Evolutionary conservation across 2,888 invertebrate genomes (phyloP), one percentile per base, ranked within the genome.

Genomic region (Heliconius hortense): DNA sequence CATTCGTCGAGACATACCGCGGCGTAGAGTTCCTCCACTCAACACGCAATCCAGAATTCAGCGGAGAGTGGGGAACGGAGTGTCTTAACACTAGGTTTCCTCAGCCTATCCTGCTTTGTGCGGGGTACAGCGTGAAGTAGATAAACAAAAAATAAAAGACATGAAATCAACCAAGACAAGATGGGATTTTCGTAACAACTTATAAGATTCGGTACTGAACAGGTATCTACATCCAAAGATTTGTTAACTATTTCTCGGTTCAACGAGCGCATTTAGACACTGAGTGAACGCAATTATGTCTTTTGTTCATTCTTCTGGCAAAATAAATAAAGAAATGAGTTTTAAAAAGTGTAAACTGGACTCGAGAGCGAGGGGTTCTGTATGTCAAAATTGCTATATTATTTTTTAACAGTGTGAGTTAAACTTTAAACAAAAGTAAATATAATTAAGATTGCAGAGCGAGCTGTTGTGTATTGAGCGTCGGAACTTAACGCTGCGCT

Each of bases 261-360:
- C 59, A 72, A n/a, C 35, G 72, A 43, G n/a, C 56, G 7, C 28
- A 31, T 75, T 75, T 67, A 67, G 72, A 48, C 67, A 75, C 31
- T 66, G 43, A 39, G 15, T 21, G 43, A 43, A 48, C n/a, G 35
- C 48, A 69, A 56, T 69, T 53, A 69, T 53, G 13, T 53, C 53
- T 56, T 28, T 53, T 69, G 28, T 64, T 64, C 64, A 64, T 24
- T 66, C 24, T 43, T 43, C 24, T 66, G 39, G 66, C 13, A 39
- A 66, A 66, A 66, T 24, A 43, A 66, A 43, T 15, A 24, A 64
- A 64, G 24, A 64, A 39, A 64, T n/a, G 39, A 39, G 15, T 39
- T 43, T 43, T 15, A 15, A 7, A 7, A 66, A 66, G 39, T 26
- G 24, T 43, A 5, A 66, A 18, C 3, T 7, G 7, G 1, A 66